A percentile compares a stretch with the other conserved stretches of the same genome.
Conservation (phyloP, 2,113 vertebrate species). For the Uria aalge region DNA sequence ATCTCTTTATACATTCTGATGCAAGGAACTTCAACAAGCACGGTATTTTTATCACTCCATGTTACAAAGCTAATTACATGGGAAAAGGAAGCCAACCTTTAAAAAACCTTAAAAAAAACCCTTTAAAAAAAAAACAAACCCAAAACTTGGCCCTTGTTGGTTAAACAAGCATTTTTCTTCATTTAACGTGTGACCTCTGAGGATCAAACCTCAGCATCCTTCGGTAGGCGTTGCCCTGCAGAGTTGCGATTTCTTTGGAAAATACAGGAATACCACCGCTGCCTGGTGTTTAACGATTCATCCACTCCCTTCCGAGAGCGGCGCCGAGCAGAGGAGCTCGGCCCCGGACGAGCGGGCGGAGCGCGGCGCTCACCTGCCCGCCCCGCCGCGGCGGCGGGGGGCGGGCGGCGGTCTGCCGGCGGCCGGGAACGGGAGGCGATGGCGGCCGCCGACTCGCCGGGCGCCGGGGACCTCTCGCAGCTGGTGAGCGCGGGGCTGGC, state of each 20-base stretch:
- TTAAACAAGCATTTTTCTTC: background rate
- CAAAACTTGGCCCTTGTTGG: too few species aligned
- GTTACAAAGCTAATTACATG: background rate
- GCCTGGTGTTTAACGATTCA: accelerated
- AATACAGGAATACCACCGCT: accelerated
- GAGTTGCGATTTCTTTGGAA: too few species aligned
- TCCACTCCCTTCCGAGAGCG: accelerated
- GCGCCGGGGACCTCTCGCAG: background rate
- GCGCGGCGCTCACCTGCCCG: background rate
- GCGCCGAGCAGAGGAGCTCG: too few species aligned
- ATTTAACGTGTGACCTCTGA: too few species aligned
- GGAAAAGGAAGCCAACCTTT: background rate
- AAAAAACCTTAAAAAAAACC: background rate
- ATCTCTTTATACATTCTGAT: too few species aligned
- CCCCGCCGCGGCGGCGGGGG: background rate
- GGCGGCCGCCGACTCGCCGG: background rate
- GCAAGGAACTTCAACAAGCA: background rate
- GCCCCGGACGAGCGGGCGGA: background rate
- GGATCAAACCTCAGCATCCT: background rate
- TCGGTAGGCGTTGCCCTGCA: accelerated
- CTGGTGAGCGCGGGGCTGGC: slow-evolving; percentile 44
- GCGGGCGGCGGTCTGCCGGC: background rate
- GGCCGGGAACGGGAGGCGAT: background rate
- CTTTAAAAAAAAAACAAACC: too few species aligned
- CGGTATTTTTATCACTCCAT: background rate